Base-by-base conservation (phyloP, 2,113 vertebrate species). In the Cheirogaleus medius region DNA sequence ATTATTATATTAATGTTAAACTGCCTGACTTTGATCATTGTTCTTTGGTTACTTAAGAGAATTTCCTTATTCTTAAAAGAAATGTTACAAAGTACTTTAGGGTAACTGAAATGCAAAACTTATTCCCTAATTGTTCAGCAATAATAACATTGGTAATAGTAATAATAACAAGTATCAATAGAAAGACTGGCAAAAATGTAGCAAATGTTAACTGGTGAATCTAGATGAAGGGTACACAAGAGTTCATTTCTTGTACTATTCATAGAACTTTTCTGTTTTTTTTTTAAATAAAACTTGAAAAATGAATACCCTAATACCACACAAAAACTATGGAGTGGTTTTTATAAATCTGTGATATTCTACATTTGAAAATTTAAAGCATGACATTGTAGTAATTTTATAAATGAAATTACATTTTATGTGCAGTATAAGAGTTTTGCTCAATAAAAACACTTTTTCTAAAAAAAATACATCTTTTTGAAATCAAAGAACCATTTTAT, bases 321-420 rank as follows among this genome's bases (percentile, higher is more conserved):
- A 78, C 34, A 88, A 86, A 95, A 97, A 83, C 37, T 89, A 15
- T 42, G 34, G 39, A 12, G 15, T 71, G 47, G 54, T 82, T 95
- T 96, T 68, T 80, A 96, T 89, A 42, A 89, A 85, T 93, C 64
- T 96, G 60, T 95, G 90, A 83, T 86, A 97, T 86, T 93, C 86
- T 80, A 88, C 18, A 77, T 68, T 52, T 97, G 29, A 81, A 17
- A 94, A 85, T 93, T 91, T 64, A 89, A 92, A 95, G 95, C 58
- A 96, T 92, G 56, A 92, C 29, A 97, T 4, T 83, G 21, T 71
- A 77, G 27, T 52, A 54, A 87, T 73, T 71, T 92, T 13, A 69
- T 69, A 47, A 87, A 42, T 49, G 25, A 89, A 88, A 66, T 80
- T 47, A 64, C 44, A 82, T 56, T 68, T 88, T 88, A 88, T 56